phyloP scores from a whole-genome alignment of 2,888 invertebrate genomes.

The Ephialtes manifestator region DNA sequence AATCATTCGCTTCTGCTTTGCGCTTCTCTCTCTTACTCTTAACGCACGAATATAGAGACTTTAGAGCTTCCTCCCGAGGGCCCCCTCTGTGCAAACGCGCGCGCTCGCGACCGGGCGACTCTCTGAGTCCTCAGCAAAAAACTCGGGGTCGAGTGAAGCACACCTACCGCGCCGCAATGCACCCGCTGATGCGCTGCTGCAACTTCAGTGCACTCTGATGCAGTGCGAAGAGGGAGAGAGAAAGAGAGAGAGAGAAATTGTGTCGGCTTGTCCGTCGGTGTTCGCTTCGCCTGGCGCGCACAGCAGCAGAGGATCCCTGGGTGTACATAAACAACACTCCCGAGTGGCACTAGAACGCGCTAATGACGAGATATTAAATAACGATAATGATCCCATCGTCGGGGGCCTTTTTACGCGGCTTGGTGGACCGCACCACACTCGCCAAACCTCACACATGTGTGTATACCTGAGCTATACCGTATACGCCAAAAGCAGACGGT shows the following conservation, averaged over 20 bases:
- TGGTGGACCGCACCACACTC: conserved; percentile 2
- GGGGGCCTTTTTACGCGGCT: conserved; percentile 75
- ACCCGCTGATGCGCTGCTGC: conserved; percentile 11
- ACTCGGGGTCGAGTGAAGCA: conserved; percentile 31
- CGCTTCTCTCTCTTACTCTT: conserved; percentile 46
- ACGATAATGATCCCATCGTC: conserved; percentile 84
- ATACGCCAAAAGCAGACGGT: neutral
- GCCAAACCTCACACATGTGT: conserved; percentile 15
- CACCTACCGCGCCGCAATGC: conserved; percentile 42
- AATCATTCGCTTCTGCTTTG: conserved; percentile 52
- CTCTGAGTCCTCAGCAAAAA: conserved; percentile 69
- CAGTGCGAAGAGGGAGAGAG: conserved; percentile 3
- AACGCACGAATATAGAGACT: conserved; percentile 70
- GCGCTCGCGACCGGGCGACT: conserved; percentile 38
- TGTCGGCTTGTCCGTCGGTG: conserved; percentile 29
- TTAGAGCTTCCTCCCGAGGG: conserved; percentile 68
- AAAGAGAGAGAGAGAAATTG: neutral
- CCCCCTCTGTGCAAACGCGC: conserved; percentile 32
- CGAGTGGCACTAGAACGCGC: conserved; percentile 83
- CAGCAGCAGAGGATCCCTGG: conserved; percentile 55
- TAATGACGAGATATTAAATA: conserved; percentile 86
- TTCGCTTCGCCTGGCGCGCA: conserved; percentile 28
- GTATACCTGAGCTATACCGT: neutral
- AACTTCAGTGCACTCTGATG: neutral
- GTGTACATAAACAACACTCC: conserved; percentile 84